These are phyloP conservation scores for Gambelia wislizenii DNA, from an alignment of 2,797 vertebrate species.

Conservation along the genomic window DNA sequence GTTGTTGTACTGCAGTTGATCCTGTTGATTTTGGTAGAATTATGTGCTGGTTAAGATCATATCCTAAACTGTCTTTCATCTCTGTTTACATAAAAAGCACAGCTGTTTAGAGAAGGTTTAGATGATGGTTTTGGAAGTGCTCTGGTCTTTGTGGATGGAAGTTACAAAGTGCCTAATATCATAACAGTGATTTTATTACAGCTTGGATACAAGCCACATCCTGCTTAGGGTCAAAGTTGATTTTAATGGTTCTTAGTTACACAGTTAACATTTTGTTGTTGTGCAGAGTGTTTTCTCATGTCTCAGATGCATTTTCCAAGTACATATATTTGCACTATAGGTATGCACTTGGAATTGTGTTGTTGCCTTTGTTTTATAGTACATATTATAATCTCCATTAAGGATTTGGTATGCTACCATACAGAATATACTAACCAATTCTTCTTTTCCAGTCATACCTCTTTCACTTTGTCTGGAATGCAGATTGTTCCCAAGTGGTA, in stretches of 20 bases:
- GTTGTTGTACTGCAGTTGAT: not conserved
- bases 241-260: not conserved
- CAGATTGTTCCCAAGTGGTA: slow-evolving; percentile 14
- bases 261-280: not conserved
- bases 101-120: not conserved
- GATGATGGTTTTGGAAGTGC: slow-evolving; percentile 2
- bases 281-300: not conserved
- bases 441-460: not conserved
- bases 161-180: slow-evolving; percentile 24
- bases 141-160: not conserved
- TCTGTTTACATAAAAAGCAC: slow-evolving; percentile 9
- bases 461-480: accelerated
- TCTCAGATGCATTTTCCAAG: not conserved
- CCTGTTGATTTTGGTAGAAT: not conserved
- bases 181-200: slow-evolving; percentile 31
- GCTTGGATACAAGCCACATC: slow-evolving; percentile 22
- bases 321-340: not conserved
- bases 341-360: not conserved
- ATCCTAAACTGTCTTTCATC: not conserved
- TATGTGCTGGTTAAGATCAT: not conserved
- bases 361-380: slow-evolving; percentile 3
- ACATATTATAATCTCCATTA: not conserved
- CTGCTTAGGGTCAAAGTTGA: not conserved
- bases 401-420: not conserved
- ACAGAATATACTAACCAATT: not conserved